These are phyloP conservation scores for Notothenia coriiceps DNA, from an alignment of 2,113 vertebrate genomes.

Conservation along the genomic window DNA sequence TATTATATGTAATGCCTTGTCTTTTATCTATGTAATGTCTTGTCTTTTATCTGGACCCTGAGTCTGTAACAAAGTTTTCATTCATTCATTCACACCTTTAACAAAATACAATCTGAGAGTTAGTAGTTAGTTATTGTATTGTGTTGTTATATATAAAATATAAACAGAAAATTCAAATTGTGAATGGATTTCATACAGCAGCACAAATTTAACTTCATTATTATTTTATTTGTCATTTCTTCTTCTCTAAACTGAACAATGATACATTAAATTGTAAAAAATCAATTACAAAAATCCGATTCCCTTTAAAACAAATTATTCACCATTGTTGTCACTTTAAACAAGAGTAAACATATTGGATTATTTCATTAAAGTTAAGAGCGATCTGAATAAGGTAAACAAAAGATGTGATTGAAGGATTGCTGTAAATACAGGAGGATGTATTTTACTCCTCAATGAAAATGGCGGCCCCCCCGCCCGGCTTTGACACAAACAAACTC, in stretches of 20 bases:
- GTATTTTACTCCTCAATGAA: slow-evolving; percentile 85
- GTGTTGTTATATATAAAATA: not conserved
- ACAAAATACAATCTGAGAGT: not conserved
- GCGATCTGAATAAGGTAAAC: not conserved
- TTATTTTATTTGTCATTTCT: slow-evolving; percentile 10
- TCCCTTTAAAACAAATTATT: slow-evolving; percentile 11
- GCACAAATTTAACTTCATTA: slow-evolving; percentile 2
- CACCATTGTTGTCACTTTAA: not conserved
- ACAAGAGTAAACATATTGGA: not conserved
- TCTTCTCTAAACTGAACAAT: not conserved
- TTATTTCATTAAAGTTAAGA: not conserved
- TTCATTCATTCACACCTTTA: not conserved
- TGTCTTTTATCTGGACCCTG: too few species aligned
- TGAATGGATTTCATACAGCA: slow-evolving; percentile 31
- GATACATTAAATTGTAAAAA: slow-evolving; percentile 1
- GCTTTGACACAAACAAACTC: slow-evolving; percentile 92
- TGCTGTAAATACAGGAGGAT: not conserved
- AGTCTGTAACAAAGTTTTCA: too few species aligned
- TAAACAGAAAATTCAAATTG: slow-evolving; percentile 9
- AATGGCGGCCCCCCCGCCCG: slow-evolving; percentile 92
- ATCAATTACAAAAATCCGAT: slow-evolving; percentile 14
- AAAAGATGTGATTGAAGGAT: slow-evolving; percentile 2
- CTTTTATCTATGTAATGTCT: too few species aligned
- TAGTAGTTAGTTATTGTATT: too few species aligned
- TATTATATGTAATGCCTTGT: too few species aligned